Percentiles rank a stretch among this genome's conserved stretches.
Evolutionary conservation across 2,113 vertebrate genomes (phyloP).

Genomic region (Rhynchopsitta pachyrhyncha): DNA sequence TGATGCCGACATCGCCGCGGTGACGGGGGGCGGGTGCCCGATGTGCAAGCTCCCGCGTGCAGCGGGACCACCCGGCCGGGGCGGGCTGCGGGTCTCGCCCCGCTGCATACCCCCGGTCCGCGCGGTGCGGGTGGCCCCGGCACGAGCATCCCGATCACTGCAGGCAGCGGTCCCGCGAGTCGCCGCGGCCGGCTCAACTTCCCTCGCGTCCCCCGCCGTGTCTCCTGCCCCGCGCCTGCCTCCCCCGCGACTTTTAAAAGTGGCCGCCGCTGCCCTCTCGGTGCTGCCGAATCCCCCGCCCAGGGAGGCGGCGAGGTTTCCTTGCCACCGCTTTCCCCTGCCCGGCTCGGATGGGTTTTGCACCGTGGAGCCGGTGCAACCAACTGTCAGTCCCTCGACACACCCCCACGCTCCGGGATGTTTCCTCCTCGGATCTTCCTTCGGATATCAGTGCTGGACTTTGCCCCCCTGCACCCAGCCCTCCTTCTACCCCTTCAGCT

Average conservation of each 20-base stretch:
- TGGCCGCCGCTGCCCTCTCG: not conserved
- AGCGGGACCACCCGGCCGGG: not conserved
- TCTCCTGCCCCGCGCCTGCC: not conserved
- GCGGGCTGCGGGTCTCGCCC: not conserved
- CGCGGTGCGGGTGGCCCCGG: not conserved
- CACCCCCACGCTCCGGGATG: not conserved
- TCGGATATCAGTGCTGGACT: not conserved
- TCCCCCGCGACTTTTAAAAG: not conserved
- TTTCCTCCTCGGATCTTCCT: not conserved
- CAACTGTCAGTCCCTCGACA: not conserved
- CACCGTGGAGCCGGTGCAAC: not conserved
- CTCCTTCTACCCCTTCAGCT: not conserved
- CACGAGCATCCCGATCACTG: not conserved
- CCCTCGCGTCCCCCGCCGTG: not conserved
- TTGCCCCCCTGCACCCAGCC: not conserved
- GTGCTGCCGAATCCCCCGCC: not conserved
- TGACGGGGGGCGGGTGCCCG: not conserved
- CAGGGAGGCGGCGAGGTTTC: not conserved
- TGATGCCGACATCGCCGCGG: not conserved
- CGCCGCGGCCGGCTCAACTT: not conserved
- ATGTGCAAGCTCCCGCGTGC: not conserved
- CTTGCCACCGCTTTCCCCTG: not conserved
- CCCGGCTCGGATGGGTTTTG: fast-evolving
- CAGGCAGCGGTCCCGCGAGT: not conserved
- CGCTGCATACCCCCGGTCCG: not conserved